Base-by-base conservation (phyloP, 2,113 vertebrate species). In the Xyrauchen texanus region DNA sequence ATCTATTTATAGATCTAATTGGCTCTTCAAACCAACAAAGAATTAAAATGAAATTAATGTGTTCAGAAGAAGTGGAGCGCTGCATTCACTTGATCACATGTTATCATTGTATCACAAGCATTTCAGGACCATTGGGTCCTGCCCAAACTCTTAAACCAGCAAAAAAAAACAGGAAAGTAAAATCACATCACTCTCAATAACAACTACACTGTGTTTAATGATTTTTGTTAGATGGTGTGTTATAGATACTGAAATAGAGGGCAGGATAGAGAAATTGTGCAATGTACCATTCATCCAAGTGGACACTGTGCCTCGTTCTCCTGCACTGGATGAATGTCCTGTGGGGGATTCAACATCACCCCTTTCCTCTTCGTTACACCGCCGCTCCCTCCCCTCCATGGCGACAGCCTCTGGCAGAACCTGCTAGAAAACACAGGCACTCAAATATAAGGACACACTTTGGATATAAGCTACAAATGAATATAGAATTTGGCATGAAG, bases 271-370 rank as follows among this genome's bases (percentile, higher is more conserved):
- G 21, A 1, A 34, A 34, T 34, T 1, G 21, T 34, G 21, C 21
- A 34, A 11, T 49, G 44, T 81, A 84, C 83, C 83, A 3, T 84
- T 84, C 13, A 6, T 79, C 83, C 80, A 79, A 62, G 70, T 62
- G 52, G 65, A 10, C 4, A 13, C n/a, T 69, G 16, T n/a, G 68
- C 69, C 12, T 11, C 4, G 46, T 68, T 64, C 70, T 34, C 52
- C 62, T 1, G 67, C 52, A 5, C 8, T 5, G 21, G 7, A n/a
- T 11, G 58, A 8, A 66, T 66, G 55, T 55, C 65, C 83, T 46
- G 79, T 67, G 7, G 79, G 77, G 45, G 60, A 78, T 60, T 45
- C 68, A 51, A 65, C 46, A 52, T 78, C 79, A 68, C 1, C 6
- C 7, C 44, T 47, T 62, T 76, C 49, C 57, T 76, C 66, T 74